These are phyloP conservation scores for Cepaea nemoralis DNA, from an alignment of 1,140 invertebrate species.

Conservation along the genomic window DNA sequence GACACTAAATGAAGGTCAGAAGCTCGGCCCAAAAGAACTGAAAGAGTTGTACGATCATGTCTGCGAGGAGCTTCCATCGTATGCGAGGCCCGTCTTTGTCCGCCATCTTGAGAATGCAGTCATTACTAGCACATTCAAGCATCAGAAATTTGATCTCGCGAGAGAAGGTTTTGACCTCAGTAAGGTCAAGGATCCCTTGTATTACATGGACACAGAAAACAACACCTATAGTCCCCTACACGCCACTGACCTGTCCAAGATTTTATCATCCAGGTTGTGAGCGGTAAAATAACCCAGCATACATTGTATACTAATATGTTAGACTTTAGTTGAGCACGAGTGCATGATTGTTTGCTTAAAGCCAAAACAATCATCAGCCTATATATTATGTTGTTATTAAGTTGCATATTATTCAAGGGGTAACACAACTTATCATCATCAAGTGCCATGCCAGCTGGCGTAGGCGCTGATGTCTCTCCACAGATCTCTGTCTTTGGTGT, in stretches of 20 bases:
- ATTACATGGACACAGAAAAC: constrained; percentile 77
- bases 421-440: no score
- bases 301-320: no score
- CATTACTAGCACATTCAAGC: constrained; percentile 63
- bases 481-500: no score
- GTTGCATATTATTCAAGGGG: no score
- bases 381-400: no score
- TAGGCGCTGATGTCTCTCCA: no score
- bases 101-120: constrained; percentile 74
- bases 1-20: constrained; percentile 7
- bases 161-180: constrained; percentile 89
- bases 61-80: constrained; percentile 79
- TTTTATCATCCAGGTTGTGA: constrained; percentile 40
- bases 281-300: no score
- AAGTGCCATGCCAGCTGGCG: no score
- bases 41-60: constrained; percentile 46
- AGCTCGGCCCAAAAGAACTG: constrained; percentile 18
- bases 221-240: constrained; percentile 78
- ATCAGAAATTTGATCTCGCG: constrained; percentile 76
- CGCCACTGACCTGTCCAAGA: constrained; percentile 70
- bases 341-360: no score
- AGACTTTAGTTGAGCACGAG: no score
- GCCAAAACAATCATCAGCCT: no score
- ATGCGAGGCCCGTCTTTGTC: constrained; percentile 89
- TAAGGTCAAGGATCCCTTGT: constrained; percentile 83